phyloP scores from a whole-genome alignment of 2,888 invertebrate species.

The Altica lythri region DNA sequence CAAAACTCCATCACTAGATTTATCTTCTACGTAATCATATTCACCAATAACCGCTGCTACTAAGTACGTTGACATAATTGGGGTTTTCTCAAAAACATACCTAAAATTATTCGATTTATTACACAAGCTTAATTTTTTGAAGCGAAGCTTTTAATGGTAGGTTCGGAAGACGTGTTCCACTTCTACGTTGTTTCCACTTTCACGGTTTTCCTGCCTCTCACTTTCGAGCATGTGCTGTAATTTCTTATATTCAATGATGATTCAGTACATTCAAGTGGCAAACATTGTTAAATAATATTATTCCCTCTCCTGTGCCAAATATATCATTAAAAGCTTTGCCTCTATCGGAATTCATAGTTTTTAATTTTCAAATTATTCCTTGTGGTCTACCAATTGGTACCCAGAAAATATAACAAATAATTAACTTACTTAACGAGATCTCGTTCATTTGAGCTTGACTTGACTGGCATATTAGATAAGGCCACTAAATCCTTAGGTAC shows the following conservation, averaged over 20 bases:
- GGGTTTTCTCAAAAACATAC: constrained; percentile 77
- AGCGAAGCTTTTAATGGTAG: background rate
- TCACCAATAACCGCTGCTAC: constrained; percentile 94
- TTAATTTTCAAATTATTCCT: no score
- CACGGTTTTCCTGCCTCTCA: no score
- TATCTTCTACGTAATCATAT: constrained; percentile 89
- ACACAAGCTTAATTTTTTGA: background rate
- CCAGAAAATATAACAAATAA: no score
- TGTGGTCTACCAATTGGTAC: background rate
- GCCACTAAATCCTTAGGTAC: constrained; percentile 81
- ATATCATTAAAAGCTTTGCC: no score
- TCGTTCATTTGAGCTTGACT: constrained; percentile 41
- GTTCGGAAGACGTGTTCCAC: no score
- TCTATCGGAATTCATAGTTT: no score
- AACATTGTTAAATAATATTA: no score
- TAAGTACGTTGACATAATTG: constrained; percentile 94
- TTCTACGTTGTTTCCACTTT: no score
- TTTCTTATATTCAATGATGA: no score
- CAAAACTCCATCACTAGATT: constrained; percentile 78
- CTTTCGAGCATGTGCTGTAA: no score
- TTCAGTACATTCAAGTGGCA: no score
- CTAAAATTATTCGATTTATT: constrained; percentile 24
- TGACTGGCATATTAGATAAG: constrained; percentile 89
- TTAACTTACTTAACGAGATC: constrained; percentile 39
- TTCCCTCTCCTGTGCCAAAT: no score